Base-by-base conservation (phyloP, 2,113 vertebrate species). In the Hippopotamus amphibius region DNA sequence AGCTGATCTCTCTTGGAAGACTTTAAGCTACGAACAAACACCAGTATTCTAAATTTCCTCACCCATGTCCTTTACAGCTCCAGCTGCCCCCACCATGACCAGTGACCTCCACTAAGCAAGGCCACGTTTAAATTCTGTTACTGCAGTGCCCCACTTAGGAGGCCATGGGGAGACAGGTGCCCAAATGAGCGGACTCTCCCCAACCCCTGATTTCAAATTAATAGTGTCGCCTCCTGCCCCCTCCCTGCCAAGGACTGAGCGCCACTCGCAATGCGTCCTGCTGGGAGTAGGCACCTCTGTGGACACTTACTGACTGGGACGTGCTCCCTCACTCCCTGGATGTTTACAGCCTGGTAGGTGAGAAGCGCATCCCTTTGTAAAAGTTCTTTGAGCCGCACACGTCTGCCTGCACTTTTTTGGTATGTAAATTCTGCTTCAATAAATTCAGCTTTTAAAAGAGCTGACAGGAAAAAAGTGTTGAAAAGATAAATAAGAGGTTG, bases 381-480 rank as follows among this genome's bases (percentile, higher is more conserved):
- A 55, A 21, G 9, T 9, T n/a, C 41, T 66, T 33, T 13, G 48
- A 77, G 72, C 26, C 4, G 0, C 11, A 7, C 1, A 0, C 4
- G 4, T 41, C 11, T 4, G 8, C 5, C 12, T 66, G 17, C 37
- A 37, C 11, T 66, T 26, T 71, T 59, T 24, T 33, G 79, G 24
- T 55, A 33, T 65, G 16, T 33, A 59, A 68, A 33, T 33, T 65
- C 71, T 57, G 12, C 28, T 33, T 66, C 16, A 65, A 1, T 43
- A 21, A 93, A 19, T 37, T 37, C 24, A 76, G 26, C 28, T 83
- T 48, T 71, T 86, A 26, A 50, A 79, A 12, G 48, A 13, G 0
- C 30, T 61, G 14, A 55, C 7, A 30, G 24, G 33, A 55, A 15
- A 7, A 55, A 46, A 6, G 3, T 37, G 0, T 55, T 17, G 7